Percentiles rank a stretch among this genome's conserved stretches.
phyloP scores from a whole-genome alignment of 2,888 invertebrate genomes.

The Caradrina kadenii region DNA sequence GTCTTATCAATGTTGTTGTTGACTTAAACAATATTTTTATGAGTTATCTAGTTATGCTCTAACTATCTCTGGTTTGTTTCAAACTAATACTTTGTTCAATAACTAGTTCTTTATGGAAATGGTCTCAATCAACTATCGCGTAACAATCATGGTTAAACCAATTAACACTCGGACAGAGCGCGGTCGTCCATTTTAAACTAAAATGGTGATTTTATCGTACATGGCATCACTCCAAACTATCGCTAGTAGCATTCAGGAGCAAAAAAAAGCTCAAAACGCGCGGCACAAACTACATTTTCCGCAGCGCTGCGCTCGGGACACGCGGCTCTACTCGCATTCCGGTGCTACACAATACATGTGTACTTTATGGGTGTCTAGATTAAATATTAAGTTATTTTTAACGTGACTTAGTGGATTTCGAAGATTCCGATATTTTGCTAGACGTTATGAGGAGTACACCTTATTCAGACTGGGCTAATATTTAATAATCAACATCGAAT shows the following conservation, averaged over 20 bases:
- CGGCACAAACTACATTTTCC: conserved; percentile 73
- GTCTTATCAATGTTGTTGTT: no score
- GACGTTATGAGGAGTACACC: not conserved
- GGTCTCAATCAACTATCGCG: not conserved
- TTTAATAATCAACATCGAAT: no score
- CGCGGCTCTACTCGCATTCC: conserved; percentile 26
- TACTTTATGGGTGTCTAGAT: not conserved
- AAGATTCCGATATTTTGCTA: no score
- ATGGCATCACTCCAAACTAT: conserved; percentile 62
- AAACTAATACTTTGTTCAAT: no score
- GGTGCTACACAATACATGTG: not conserved
- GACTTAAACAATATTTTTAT: no score
- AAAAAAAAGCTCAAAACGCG: conserved; percentile 63
- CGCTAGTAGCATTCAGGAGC: conserved; percentile 45
- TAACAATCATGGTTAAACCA: conserved; percentile 9
- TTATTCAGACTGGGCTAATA: no score
- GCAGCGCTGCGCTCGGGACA: conserved; percentile 63
- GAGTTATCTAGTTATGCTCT: no score
- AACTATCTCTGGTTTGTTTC: no score
- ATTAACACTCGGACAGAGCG: conserved; percentile 14
- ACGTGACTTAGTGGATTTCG: no score
- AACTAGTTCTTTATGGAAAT: not conserved
- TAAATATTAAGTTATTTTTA: conserved; percentile 3
- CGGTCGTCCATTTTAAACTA: conserved; percentile 44
- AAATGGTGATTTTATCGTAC: conserved; percentile 49